These are phyloP conservation scores for Pipistrellus pygmaeus DNA, from an alignment of 2,797 vertebrate species.

Conservation along the genomic window DNA sequence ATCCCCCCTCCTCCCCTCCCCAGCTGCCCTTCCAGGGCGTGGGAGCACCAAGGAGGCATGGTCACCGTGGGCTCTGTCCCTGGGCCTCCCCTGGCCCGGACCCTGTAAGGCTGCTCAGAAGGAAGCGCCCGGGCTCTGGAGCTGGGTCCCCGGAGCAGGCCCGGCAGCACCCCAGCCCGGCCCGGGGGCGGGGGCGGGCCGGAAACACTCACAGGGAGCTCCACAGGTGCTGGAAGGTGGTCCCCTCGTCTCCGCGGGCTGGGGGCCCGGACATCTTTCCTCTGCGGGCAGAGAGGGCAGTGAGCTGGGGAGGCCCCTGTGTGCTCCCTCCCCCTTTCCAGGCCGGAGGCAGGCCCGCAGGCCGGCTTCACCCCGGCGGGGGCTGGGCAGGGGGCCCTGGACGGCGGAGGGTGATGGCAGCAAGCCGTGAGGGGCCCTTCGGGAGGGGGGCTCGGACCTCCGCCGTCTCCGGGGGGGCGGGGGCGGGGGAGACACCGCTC, in stretches of 20 bases:
- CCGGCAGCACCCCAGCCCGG: no score
- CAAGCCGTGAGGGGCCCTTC: background rate
- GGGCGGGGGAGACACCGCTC: rapidly evolving
- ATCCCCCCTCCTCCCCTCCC: background rate
- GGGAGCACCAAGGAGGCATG: no score
- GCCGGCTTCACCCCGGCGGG: background rate
- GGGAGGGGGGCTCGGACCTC: no score
- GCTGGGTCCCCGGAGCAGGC: background rate
- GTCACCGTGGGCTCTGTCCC: background rate
- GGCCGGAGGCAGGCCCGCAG: background rate
- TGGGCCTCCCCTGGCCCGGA: background rate
- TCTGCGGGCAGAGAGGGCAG: conserved; percentile 83
- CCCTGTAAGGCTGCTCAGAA: background rate
- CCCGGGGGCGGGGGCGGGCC: no score
- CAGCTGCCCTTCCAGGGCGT: background rate
- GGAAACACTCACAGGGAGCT: conserved; percentile 94
- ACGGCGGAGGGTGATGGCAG: background rate
- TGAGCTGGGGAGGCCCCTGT: rapidly evolving
- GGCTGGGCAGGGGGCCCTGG: background rate
- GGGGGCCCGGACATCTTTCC: conserved; percentile 95
- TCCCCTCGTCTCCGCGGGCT: conserved; percentile 91
- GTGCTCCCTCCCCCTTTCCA: rapidly evolving
- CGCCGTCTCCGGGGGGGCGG: rapidly evolving
- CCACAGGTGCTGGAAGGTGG: conserved; percentile 97
- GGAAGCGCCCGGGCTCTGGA: no score